These are phyloP conservation scores for Cyclura pinguis DNA, from an alignment of 2,797 vertebrate genomes.

Conservation along the genomic window DNA sequence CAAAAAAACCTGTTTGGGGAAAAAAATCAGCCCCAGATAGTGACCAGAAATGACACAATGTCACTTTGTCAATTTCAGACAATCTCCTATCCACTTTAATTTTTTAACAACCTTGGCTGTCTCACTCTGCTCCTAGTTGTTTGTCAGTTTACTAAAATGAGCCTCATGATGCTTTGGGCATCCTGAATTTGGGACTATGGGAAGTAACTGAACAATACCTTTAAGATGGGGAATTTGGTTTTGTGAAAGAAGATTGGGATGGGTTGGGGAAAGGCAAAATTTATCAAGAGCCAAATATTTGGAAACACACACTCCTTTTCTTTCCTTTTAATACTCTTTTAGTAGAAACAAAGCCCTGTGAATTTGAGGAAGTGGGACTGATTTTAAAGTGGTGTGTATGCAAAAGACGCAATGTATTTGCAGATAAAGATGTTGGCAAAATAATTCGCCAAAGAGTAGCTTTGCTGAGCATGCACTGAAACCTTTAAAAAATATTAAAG, in stretches of 20 bases:
- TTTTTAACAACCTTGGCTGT: background rate
- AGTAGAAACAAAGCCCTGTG: background rate
- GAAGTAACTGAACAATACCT: background rate
- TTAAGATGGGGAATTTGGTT: background rate
- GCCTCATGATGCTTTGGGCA: background rate
- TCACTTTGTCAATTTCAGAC: background rate
- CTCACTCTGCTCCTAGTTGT: background rate
- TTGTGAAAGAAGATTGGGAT: background rate
- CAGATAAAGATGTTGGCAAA: background rate
- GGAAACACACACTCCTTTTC: background rate
- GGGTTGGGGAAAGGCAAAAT: background rate
- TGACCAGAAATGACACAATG: background rate
- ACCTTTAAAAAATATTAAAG: background rate
- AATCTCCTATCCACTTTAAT: background rate
- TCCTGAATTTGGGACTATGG: background rate
- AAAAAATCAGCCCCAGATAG: no score
- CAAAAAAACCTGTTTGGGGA: background rate
- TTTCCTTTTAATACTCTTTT: background rate
- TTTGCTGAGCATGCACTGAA: background rate
- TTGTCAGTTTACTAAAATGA: background rate
- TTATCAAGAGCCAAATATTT: background rate
- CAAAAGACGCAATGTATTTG: background rate
- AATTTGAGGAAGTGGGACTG: background rate
- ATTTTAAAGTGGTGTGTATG: conserved; percentile 5
- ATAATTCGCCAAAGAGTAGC: background rate